Evolutionary conservation across 53 echinoderm and acorn worm species (phyloP).

Genomic region (Holothuria scabra): DNA sequence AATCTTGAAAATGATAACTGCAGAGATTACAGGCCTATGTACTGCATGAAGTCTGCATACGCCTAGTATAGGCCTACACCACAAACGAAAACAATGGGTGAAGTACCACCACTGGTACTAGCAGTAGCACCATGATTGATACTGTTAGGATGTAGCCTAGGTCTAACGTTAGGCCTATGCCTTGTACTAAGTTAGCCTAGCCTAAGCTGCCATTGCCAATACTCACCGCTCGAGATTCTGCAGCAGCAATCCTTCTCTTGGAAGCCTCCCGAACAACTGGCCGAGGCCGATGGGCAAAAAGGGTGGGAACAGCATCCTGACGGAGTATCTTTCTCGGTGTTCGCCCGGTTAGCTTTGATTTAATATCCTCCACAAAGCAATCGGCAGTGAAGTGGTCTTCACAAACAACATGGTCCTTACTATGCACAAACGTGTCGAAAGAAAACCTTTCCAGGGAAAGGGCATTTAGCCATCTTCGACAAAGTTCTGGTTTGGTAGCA

Average conservation of each 20-base stretch:
- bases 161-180: no score
- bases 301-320: conserved; percentile 59
- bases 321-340: conserved; percentile 45
- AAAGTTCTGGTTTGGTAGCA: conserved; percentile 39
- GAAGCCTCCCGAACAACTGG: conserved; percentile 24
- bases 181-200: no score
- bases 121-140: no score
- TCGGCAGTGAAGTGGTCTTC: conserved; percentile 62
- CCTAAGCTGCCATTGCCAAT: conserved; percentile 8
- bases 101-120: no score
- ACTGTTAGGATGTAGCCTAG: no score
- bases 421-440: conserved; percentile 46
- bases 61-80: no score
- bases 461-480: conserved; percentile 55
- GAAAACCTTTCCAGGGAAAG: conserved; percentile 55
- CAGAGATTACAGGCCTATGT: no score
- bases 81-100: no score
- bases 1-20: no score
- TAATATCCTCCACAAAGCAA: conserved; percentile 58
- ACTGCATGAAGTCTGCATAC: no score
- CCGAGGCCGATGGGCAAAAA: conserved; percentile 38
- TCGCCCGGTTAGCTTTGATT: conserved; percentile 48
- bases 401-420: conserved; percentile 51
- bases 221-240: conserved; percentile 21
- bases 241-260: background rate